These are phyloP conservation scores for Gisinianus flammeolus DNA, from an alignment of 2,888 invertebrate species.

Conservation along the genomic window DNA sequence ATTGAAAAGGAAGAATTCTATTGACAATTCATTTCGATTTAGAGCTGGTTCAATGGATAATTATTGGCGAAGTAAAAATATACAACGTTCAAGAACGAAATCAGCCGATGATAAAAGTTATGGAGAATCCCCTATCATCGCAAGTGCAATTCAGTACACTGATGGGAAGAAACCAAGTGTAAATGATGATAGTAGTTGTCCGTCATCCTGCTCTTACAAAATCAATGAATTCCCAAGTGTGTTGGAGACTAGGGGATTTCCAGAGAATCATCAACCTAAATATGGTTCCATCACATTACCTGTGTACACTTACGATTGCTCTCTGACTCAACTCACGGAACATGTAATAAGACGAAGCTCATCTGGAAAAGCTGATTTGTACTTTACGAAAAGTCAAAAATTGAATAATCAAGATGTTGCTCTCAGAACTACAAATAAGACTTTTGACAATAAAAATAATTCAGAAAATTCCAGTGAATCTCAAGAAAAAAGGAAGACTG, in stretches of 20 bases:
- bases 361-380: slow-evolving; percentile 64
- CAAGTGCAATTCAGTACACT: background rate
- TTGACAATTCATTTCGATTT: slow-evolving; percentile 40
- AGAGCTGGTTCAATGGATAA: slow-evolving; percentile 45
- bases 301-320: slow-evolving; percentile 74
- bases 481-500: background rate
- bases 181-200: slow-evolving; percentile 5
- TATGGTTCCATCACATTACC: slow-evolving; percentile 65
- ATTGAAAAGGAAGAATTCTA: slow-evolving; percentile 41
- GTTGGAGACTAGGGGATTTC: background rate
- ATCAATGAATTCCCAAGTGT: slow-evolving; percentile 9
- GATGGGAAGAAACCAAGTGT: background rate
- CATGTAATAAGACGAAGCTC: slow-evolving; percentile 64
- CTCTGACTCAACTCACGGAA: slow-evolving; percentile 68
- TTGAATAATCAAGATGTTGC: background rate
- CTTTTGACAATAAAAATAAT: background rate
- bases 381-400: slow-evolving; percentile 60
- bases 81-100: slow-evolving; percentile 31
- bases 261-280: slow-evolving; percentile 53
- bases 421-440: background rate
- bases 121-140: background rate
- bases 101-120: slow-evolving; percentile 36
- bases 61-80: slow-evolving; percentile 19
- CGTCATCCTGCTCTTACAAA: slow-evolving; percentile 11
- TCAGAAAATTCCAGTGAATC: slow-evolving; percentile 5